Evolutionary conservation across 2,113 vertebrate species (phyloP).

Genomic region (Protobothrops mucrosquamatus): DNA sequence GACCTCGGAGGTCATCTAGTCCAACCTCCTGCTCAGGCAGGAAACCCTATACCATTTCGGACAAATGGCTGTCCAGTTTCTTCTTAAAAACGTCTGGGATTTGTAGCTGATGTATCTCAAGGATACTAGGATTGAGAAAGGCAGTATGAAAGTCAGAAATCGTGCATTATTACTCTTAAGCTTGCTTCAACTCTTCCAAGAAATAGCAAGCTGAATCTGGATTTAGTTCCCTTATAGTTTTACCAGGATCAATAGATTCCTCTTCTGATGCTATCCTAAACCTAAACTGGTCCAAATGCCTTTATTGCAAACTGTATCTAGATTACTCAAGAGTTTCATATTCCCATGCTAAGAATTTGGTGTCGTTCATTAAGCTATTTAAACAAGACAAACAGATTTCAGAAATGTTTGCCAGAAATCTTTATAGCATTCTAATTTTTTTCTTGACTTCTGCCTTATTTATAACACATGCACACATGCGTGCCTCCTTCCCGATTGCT

Average conservation of each 20-base stretch:
- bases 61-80: too few relatives aligned
- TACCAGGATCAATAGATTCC: not conserved
- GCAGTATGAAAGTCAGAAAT: accelerated
- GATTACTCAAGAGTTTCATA: accelerated
- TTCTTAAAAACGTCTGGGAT: too few relatives aligned
- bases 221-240: accelerated
- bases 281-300: not conserved
- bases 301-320: accelerated
- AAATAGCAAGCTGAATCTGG: not conserved
- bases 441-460: not conserved
- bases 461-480: not conserved
- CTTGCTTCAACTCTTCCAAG: accelerated
- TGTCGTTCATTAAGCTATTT: accelerated
- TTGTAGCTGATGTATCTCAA: not conserved
- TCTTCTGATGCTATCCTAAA: not conserved
- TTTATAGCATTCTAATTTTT: not conserved
- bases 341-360: accelerated
- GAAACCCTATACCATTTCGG: too few relatives aligned
- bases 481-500: not conserved
- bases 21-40: too few relatives aligned
- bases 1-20: too few relatives aligned
- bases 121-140: not conserved
- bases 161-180: accelerated
- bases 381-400: conserved; percentile 11
- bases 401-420: not conserved